Conservation (phyloP, 2,888 invertebrate species). For the Chironomus riparius region DNA sequence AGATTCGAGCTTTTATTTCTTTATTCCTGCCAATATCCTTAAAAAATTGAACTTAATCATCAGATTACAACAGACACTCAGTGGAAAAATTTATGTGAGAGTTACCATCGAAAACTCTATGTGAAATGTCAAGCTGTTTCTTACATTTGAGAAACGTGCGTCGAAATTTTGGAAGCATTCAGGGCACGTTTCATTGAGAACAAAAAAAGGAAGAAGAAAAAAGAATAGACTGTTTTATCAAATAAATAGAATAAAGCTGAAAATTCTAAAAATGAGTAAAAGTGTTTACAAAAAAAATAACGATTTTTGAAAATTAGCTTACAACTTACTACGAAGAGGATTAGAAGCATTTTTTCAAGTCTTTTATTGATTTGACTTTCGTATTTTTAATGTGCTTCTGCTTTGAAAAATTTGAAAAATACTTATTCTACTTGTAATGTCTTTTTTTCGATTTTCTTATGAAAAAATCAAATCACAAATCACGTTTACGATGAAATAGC, state of each 20-base stretch:
- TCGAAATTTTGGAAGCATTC: neutral
- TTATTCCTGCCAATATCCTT: neutral
- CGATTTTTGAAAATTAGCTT: neutral
- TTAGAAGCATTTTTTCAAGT: neutral
- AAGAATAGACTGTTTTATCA: neutral
- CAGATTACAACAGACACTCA: conserved; percentile 14
- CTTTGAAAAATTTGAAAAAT: no score
- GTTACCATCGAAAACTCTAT: neutral
- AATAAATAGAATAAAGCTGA: neutral
- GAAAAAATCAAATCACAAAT: no score
- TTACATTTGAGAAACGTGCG: neutral
- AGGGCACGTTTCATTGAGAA: neutral
- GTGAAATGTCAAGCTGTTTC: conserved; percentile 3
- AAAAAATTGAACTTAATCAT: conserved; percentile 8
- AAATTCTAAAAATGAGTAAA: neutral
- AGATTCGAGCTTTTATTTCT: neutral
- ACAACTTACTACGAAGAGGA: neutral
- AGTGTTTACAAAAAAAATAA: neutral
- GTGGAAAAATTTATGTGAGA: conserved; percentile 11
- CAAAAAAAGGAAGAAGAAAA: neutral
- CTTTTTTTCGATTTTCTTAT: no score
- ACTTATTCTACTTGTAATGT: no score
- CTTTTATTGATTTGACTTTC: no score
- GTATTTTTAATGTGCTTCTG: no score
- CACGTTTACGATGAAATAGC: no score